Percentiles rank a stretch among this genome's conserved stretches.
Evolutionary conservation across 2,113 vertebrate genomes (phyloP).

Genomic region (Sphaerodactylus townsendi): DNA sequence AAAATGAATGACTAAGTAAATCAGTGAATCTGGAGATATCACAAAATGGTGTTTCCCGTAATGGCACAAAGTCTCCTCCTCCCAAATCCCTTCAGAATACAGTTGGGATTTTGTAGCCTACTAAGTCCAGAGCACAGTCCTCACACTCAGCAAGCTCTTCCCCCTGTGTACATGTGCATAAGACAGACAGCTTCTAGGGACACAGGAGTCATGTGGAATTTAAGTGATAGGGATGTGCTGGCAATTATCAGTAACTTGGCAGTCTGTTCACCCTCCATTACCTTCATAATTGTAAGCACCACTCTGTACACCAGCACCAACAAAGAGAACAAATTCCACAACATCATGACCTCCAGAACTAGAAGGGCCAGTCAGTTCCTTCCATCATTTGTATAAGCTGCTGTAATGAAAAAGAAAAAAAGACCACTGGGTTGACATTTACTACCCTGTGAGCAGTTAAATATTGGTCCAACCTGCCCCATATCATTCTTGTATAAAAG

Average conservation of each 20-base stretch:
- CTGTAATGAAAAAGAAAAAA: background rate
- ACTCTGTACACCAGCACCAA: conserved; percentile 57
- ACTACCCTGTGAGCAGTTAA: background rate
- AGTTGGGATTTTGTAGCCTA: background rate
- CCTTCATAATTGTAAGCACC: conserved; percentile 38
- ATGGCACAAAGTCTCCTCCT: fast-evolving
- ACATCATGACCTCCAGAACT: conserved; percentile 35
- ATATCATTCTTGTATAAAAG: background rate
- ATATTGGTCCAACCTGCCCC: background rate
- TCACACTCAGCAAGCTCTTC: background rate
- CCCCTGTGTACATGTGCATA: fast-evolving
- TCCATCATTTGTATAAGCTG: conserved; percentile 2
- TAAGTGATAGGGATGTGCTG: conserved; percentile 9
- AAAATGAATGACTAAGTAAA: background rate
- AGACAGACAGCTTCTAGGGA: background rate
- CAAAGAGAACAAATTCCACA: conserved; percentile 34
- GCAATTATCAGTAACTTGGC: background rate
- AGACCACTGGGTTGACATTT: background rate
- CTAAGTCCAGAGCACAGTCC: background rate
- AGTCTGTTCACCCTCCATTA: background rate
- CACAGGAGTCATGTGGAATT: background rate
- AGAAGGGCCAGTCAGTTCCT: background rate
- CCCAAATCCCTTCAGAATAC: fast-evolving
- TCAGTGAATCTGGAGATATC: background rate
- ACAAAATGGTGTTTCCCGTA: background rate